These are phyloP conservation scores for Corythucha ciliata DNA, from an alignment of 2,888 invertebrate genomes.

Conservation along the genomic window DNA sequence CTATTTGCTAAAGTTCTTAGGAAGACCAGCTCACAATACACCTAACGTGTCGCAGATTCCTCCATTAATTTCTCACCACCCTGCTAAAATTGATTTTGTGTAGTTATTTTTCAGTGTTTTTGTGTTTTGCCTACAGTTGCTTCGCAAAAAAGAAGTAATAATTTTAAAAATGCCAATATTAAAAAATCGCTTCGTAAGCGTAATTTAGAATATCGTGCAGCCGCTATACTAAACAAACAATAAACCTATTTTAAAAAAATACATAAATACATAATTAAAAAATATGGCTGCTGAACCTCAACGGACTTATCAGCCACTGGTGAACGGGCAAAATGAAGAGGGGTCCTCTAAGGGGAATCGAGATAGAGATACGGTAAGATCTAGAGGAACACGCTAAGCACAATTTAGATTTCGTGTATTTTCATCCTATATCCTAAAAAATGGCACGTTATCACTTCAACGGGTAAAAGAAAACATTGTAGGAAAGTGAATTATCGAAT, in stretches of 20 bases:
- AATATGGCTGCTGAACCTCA: conserved; percentile 27
- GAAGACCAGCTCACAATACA: too few relatives aligned
- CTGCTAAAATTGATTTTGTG: conserved; percentile 23
- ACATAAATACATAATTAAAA: conserved; percentile 21
- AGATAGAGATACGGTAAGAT: conserved; percentile 26
- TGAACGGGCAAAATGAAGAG: conserved; percentile 26
- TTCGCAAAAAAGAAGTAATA: conserved; percentile 20
- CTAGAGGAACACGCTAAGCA: conserved; percentile 18
- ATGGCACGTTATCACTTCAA: too few relatives aligned
- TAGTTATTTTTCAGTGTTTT: conserved; percentile 24
- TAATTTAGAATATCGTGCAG: background rate
- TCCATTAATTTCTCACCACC: too few relatives aligned
- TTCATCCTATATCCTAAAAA: too few relatives aligned
- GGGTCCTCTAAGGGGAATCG: conserved; percentile 21
- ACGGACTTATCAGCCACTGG: conserved; percentile 22
- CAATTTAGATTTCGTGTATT: conserved; percentile 14
- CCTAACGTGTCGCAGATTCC: too few relatives aligned
- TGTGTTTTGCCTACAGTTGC: conserved; percentile 29
- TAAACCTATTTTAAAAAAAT: too few relatives aligned
- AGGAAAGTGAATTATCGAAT: too few relatives aligned
- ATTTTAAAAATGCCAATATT: conserved; percentile 11
- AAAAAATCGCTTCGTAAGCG: background rate
- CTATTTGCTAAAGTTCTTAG: too few relatives aligned
- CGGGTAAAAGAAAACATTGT: too few relatives aligned
- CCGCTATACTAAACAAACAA: conserved; percentile 8